Base-by-base conservation (phyloP, 1,140 invertebrate genomes). In the Panagrolaimus sp. region DNA sequence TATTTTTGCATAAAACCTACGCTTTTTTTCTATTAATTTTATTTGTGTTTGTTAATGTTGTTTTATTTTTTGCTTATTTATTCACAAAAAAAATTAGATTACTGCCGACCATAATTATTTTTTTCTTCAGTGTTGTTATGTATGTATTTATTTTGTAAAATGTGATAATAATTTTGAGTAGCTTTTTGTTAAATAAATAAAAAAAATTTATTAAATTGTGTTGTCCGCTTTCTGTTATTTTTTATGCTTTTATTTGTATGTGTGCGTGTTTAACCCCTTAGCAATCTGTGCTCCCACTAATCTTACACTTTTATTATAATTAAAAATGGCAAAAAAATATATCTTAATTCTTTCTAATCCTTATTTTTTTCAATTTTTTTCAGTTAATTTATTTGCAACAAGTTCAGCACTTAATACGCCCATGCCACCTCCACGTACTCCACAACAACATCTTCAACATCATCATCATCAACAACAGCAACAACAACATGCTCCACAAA, bases 321-420 rank as follows among this genome's bases (percentile, higher is more conserved):
- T n/a, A 38, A 57, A 57, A 57, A 57, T 27, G 20, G 14, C 20
- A 20, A 57, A 57, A 57, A 14, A 27, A 1, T 20, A 25, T 25
- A 57, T 16, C 11, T 57, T n/a, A 51, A 51, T 57, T 20, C 27
- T 25, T 20, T 57, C 11, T 57, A 25, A 25, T 57, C 20, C 27
- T 27, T 11, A 27, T 57, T 11, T 57, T 57, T 57, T 20, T 57
- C 20, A 57, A 57, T 2, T 48, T 57, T 23, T 57, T 57, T 57
- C 51, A 57, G 51, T 57, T 20, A 57, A 57, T 27, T 57, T 57
- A 11, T 57, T 57, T 57, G 51, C 51, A 20, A 57, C 31, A 2
- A 38, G 27, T 16, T 57, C 51, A 1, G 51, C 51, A 11, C n/a
- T 57, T 4, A 20, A 57, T 25, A 57, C 51, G 20, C 51, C 51